These are phyloP conservation scores for Caenorhabditis sinica DNA, from an alignment of 2,888 invertebrate genomes.

Conservation along the genomic window DNA sequence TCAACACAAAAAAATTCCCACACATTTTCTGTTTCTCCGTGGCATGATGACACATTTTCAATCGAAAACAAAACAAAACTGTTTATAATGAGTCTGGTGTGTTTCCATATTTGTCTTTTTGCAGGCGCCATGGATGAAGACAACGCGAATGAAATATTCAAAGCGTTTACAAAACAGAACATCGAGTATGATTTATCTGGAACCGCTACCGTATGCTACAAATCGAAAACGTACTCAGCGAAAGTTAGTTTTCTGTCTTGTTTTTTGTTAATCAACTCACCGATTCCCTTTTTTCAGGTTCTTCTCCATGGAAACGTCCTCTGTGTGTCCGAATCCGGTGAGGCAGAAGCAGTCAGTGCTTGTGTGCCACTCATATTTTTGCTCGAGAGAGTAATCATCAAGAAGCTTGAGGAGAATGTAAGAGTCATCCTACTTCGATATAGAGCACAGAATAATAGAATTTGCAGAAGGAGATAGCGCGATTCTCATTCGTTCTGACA, in stretches of 20 bases:
- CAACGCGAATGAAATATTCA: constrained; percentile 82
- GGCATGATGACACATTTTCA: constrained; percentile 33
- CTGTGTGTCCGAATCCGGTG: constrained; percentile 65
- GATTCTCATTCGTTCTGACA: constrained; percentile 39
- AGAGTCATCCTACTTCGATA: too few relatives aligned
- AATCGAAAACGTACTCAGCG: constrained; percentile 64
- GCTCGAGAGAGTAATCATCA: constrained; percentile 75
- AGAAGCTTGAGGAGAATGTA: constrained; percentile 61
- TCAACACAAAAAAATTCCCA: constrained; percentile 8
- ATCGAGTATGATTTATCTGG: constrained; percentile 52
- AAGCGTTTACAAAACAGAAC: constrained; percentile 68
- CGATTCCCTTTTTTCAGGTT: constrained; percentile 43
- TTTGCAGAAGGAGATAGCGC: background rate
- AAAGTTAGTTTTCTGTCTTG: constrained; percentile 44
- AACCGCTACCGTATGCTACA: constrained; percentile 54
- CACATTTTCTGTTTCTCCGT: background rate
- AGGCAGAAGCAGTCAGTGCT: constrained; percentile 64
- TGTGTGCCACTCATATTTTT: constrained; percentile 80
- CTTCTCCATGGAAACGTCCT: constrained; percentile 71
- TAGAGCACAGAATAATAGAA: background rate
- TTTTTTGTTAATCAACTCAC: constrained; percentile 8
- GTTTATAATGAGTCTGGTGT: background rate
- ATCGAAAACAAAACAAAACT: constrained; percentile 6
- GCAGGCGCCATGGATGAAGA: constrained; percentile 81
- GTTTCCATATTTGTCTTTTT: background rate